phyloP scores from a whole-genome alignment of 2,888 invertebrate genomes.

The Tetheella fluctuosa region DNA sequence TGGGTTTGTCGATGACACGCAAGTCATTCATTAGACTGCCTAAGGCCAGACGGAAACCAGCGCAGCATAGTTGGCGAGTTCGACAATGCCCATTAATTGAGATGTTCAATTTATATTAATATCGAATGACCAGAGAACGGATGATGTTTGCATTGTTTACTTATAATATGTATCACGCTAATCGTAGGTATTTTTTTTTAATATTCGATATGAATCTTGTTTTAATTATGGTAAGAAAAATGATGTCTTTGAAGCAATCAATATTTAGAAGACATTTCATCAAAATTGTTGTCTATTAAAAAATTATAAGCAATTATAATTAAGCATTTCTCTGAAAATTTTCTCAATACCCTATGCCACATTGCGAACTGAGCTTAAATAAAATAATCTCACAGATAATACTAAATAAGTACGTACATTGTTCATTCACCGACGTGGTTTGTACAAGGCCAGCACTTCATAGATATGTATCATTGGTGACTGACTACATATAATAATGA shows the following conservation, averaged over 20 bases:
- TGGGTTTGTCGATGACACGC: not conserved
- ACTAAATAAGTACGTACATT: constrained; percentile 22
- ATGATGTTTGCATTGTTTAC: not conserved
- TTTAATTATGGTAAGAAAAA: too few relatives aligned
- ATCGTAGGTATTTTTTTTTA: too few relatives aligned
- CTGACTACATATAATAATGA: constrained; percentile 25
- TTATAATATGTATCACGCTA: too few relatives aligned
- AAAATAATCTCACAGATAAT: constrained; percentile 1
- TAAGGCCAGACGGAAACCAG: not conserved
- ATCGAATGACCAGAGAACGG: not conserved
- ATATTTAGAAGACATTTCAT: too few relatives aligned
- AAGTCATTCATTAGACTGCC: not conserved
- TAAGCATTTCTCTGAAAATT: not conserved
- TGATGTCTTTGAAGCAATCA: not conserved
- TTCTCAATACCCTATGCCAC: not conserved
- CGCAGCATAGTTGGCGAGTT: not conserved
- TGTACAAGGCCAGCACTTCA: constrained; percentile 42
- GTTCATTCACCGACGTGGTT: constrained; percentile 31
- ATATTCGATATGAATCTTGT: too few relatives aligned
- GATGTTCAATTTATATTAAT: not conserved
- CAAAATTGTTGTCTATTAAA: too few relatives aligned
- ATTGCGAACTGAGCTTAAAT: not conserved
- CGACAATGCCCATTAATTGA: not conserved
- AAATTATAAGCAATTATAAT: too few relatives aligned
- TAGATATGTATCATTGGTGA: constrained; percentile 41